A percentile compares a stretch with the other conserved stretches of the same genome.
Conservation (phyloP, 1,140 invertebrate genomes). For the Radopholus similis region DNA sequence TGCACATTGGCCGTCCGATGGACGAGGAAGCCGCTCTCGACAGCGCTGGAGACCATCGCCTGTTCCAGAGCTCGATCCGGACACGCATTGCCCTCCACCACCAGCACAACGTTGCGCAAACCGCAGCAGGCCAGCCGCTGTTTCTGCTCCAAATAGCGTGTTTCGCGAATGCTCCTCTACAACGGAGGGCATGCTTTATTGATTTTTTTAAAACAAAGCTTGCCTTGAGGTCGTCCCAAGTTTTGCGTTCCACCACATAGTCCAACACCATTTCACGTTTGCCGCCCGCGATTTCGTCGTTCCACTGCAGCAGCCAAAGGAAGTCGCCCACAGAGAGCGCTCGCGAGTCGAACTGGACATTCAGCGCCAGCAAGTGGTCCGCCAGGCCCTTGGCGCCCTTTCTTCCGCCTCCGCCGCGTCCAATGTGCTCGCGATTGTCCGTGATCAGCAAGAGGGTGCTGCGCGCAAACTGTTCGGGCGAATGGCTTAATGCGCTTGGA, state of each 20-base stretch:
- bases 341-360: slow-evolving; percentile 37
- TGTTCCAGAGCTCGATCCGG: slow-evolving; percentile 41
- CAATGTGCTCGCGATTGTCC: slow-evolving; percentile 38
- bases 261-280: slow-evolving; percentile 42
- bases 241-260: slow-evolving; percentile 48
- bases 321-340: slow-evolving; percentile 49
- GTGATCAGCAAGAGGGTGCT: slow-evolving; percentile 32
- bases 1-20: slow-evolving; percentile 41
- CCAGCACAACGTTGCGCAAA: slow-evolving; percentile 39
- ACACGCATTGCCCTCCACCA: slow-evolving; percentile 32
- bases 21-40: slow-evolving; percentile 44
- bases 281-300: slow-evolving; percentile 7
- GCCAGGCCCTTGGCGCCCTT: slow-evolving; percentile 21
- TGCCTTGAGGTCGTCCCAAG: slow-evolving; percentile 48
- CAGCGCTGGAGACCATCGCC: slow-evolving; percentile 40
- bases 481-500: slow-evolving; percentile 22
- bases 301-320: slow-evolving; percentile 39
- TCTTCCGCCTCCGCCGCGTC: not conserved
- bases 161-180: slow-evolving; percentile 40
- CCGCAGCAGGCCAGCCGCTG: slow-evolving; percentile 36
- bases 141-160: slow-evolving; percentile 49
- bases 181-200: slow-evolving; percentile 21
- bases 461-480: slow-evolving; percentile 6
- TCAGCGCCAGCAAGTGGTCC: slow-evolving; percentile 32
- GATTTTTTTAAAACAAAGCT: not conserved